A percentile compares a stretch with the other conserved stretches of the same genome.
phyloP scores from a whole-genome alignment of 2,113 vertebrate genomes.

The Peromyscus leucopus region DNA sequence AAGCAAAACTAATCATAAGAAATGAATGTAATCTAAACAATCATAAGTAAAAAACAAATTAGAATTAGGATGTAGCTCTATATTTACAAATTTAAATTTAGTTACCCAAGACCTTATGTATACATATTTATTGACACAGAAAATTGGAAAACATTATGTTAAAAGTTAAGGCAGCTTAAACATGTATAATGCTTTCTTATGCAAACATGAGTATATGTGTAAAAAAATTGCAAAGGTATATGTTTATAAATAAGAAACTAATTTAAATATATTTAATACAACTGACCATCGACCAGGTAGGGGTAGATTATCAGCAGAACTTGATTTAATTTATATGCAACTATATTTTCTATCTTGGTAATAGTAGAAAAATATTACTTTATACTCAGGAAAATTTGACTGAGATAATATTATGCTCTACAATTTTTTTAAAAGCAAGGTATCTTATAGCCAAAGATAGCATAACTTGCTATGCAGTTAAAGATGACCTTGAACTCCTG shows the following conservation, averaged over 20 bases:
- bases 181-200: background rate
- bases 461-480: background rate
- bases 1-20: slow-evolving; percentile 32
- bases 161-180: slow-evolving; percentile 1
- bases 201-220: background rate
- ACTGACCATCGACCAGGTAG: background rate
- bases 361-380: background rate
- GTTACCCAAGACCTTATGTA: background rate
- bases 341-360: slow-evolving; percentile 16
- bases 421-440: background rate
- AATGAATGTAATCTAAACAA: slow-evolving; percentile 25
- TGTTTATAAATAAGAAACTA: slow-evolving; percentile 35
- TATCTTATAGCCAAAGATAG: background rate
- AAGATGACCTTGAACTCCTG: background rate
- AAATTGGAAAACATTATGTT: background rate
- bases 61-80: background rate
- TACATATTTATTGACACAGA: background rate
- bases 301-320: background rate
- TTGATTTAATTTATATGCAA: slow-evolving; percentile 37
- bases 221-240: background rate
- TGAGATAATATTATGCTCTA: background rate
- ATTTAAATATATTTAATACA: background rate
- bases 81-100: background rate
- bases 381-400: background rate
- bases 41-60: background rate